Evolutionary conservation across 1,140 invertebrate genomes (phyloP).

Genomic region (Rhopalosiphum maidis): DNA sequence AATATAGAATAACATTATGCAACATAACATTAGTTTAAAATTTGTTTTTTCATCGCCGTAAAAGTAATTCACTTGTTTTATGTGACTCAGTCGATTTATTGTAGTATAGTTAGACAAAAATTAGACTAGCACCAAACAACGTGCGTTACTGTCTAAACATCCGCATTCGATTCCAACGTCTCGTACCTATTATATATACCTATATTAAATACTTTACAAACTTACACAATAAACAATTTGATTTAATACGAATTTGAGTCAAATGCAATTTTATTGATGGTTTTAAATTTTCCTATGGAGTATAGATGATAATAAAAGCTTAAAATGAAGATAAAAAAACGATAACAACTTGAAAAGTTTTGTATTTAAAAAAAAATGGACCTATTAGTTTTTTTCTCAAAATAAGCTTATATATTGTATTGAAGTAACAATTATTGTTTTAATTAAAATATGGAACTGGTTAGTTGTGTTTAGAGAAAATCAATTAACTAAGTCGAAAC

Average conservation of each 20-base stretch:
- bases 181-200: background rate
- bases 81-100: background rate
- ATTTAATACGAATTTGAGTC: too few species aligned
- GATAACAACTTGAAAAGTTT: background rate
- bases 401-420: background rate
- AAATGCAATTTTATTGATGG: too few species aligned
- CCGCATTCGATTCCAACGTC: background rate
- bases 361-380: too few species aligned
- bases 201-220: background rate
- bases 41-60: background rate
- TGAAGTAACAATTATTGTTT: background rate
- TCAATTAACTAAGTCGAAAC: background rate
- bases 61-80: background rate
- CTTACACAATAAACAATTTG: background rate
- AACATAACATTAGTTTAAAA: background rate
- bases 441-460: conserved; percentile 28
- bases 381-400: background rate
- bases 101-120: background rate
- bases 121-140: background rate
- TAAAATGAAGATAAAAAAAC: background rate
- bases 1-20: background rate
- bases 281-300: background rate
- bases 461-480: conserved; percentile 17
- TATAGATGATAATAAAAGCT: background rate
- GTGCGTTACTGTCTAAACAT: too few species aligned